A percentile compares a stretch with the other conserved stretches of the same genome.
Conservation (phyloP, 1,140 invertebrate species). For the Catajapyx aquilonaris region DNA sequence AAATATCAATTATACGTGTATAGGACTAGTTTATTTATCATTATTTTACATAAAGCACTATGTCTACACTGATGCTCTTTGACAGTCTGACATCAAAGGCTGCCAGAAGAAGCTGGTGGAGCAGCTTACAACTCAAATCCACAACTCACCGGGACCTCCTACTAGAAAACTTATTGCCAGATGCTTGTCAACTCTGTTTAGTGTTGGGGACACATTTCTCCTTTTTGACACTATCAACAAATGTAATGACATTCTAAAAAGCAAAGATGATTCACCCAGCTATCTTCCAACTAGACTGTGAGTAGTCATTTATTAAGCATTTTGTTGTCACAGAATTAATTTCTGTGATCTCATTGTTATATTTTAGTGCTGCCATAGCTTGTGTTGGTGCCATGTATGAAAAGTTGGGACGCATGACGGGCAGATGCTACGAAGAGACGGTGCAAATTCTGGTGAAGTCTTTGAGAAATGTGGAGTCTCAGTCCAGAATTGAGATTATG, state of each 20-base stretch:
- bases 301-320: conserved; percentile 23
- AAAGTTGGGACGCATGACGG: conserved; percentile 94
- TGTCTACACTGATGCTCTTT: no score
- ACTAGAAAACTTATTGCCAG: conserved; percentile 77
- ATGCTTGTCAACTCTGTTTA: conserved; percentile 86
- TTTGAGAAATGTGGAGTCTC: conserved; percentile 84
- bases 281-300: conserved; percentile 84
- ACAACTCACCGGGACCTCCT: conserved; percentile 74
- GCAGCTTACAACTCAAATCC: conserved; percentile 73
- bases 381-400: conserved; percentile 95
- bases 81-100: conserved; percentile 88
- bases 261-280: conserved; percentile 91
- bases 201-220: conserved; percentile 89
- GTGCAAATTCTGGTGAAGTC: conserved; percentile 80
- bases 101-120: conserved; percentile 90
- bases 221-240: conserved; percentile 95
- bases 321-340: conserved; percentile 1
- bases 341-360: conserved; percentile 3
- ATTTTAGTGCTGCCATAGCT: conserved; percentile 76
- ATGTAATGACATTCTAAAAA: conserved; percentile 92
- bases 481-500: conserved; percentile 91
- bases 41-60: no score
- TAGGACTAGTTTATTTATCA: no score
- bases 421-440: conserved; percentile 92
- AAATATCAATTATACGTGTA: no score